Base-by-base conservation (phyloP, 2,888 invertebrate genomes). In the Eueremaeus valkanovi region DNA sequence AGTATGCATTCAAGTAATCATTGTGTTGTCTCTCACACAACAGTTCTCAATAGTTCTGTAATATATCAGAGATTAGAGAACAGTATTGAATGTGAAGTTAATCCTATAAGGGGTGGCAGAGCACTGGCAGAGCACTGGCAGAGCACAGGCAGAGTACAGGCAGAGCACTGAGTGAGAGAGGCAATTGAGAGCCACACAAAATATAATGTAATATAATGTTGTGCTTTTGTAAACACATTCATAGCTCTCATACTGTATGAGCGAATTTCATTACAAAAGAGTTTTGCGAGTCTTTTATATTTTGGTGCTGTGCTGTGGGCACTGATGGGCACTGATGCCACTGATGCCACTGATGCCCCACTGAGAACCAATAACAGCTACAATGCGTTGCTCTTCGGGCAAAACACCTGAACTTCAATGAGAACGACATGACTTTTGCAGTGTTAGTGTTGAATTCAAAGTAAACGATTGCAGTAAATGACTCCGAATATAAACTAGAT, bases 371-470 rank as follows among this genome's bases (percentile, higher is more conserved):
- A 68, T 68, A 68, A 68, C 68, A 42, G 42, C n/a, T 68, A 68
- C 68, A 68, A 68, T 68, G 68, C 68, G 11, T 68, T 36, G 13
- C 68, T 68, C 68, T 42, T 68, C 42, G 40, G 68, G 68, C 68
- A 68, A 68, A 68, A 68, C 68, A 68, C 68, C 68, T 68, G 68
- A 68, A 68, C 68, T 40, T 68, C 42, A 68, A 68, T 68, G 68
- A 68, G 68, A 68, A 68, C 36, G 42, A 68, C 68, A 68, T 68
- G 42, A 68, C 68, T 68, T 68, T 68, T 40, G 31, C 29, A 31
- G 6, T 18, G 29, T 42, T 36, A 13, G 31, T 18, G 24, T 68
- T 68, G 21, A 68, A 40, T 61, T 61, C 61, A 61, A 61, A 61
- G 31, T 61, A 61, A 61, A 61, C 61, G 27, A 66, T 68, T 68